Evolutionary conservation across 2,888 invertebrate genomes (phyloP).

Genomic region (Drosophila mimica): DNA sequence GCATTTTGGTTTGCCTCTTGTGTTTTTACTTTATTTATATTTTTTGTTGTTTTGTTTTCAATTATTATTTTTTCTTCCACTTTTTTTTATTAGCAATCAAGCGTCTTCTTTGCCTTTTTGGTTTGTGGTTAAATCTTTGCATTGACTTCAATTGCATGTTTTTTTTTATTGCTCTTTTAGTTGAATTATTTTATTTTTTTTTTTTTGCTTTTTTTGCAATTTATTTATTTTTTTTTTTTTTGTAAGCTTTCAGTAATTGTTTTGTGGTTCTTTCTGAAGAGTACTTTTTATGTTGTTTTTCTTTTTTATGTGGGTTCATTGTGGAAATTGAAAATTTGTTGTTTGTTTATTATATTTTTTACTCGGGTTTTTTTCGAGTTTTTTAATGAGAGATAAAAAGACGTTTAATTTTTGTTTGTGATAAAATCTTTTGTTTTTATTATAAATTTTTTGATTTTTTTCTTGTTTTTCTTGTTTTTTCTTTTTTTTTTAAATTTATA

Average conservation of each 20-base stretch:
- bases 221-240: not conserved
- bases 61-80: not conserved
- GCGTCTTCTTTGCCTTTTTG: not conserved
- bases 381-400: not conserved
- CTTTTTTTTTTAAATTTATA: conserved; percentile 17
- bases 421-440: conserved; percentile 43
- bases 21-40: not conserved
- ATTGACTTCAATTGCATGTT: not conserved
- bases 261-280: not conserved
- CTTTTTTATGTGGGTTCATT: conserved; percentile 4
- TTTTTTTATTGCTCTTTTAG: not conserved
- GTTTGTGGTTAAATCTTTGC: not conserved
- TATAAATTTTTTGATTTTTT: conserved; percentile 7
- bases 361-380: not conserved
- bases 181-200: not conserved
- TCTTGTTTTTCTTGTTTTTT: conserved; percentile 24
- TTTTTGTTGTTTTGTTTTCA: not conserved
- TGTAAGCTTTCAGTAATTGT: not conserved
- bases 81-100: not conserved
- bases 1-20: not conserved
- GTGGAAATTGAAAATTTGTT: not conserved
- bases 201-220: not conserved
- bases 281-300: not conserved
- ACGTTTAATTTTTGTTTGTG: conserved; percentile 3
- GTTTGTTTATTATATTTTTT: not conserved